These are phyloP conservation scores for Cheilosia vernalis DNA, from an alignment of 2,888 invertebrate species.

Conservation along the genomic window DNA sequence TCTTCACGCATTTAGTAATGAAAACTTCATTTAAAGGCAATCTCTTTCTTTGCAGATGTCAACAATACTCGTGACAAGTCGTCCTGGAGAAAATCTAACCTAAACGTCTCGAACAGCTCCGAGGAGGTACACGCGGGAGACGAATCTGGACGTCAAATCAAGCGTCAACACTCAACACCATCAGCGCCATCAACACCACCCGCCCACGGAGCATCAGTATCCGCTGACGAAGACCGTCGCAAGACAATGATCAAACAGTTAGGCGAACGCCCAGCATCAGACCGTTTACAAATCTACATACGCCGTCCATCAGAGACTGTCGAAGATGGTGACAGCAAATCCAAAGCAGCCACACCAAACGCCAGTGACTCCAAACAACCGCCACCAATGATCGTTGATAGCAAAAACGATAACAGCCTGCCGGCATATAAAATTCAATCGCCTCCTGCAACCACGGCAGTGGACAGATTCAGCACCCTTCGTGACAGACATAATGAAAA, in stretches of 20 bases:
- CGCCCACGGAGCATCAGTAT: conserved; percentile 84
- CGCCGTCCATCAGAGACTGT: conserved; percentile 83
- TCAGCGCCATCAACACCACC: conserved; percentile 82
- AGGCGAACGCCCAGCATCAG: conserved; percentile 84
- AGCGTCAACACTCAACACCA: conserved; percentile 85
- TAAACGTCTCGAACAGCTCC: conserved; percentile 84
- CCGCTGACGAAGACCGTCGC: conserved; percentile 87
- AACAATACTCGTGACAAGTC: conserved; percentile 86
- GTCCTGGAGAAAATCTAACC: conserved; percentile 89
- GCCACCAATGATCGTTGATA: conserved; percentile 53
- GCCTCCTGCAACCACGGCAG: conserved; percentile 32
- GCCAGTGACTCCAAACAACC: conserved; percentile 45
- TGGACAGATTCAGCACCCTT: conserved; percentile 78
- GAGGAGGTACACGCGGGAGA: conserved; percentile 86
- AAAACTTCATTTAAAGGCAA: background rate
- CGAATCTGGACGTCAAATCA: conserved; percentile 84
- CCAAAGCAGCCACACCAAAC: conserved; percentile 59
- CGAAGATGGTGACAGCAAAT: conserved; percentile 59
- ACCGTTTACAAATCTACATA: conserved; percentile 86
- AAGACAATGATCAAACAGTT: conserved; percentile 85
- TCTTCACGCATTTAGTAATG: too few relatives aligned
- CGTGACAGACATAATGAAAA: conserved; percentile 79
- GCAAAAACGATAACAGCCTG: conserved; percentile 35
- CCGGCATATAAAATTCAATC: conserved; percentile 70
- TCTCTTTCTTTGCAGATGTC: conserved; percentile 78